Evolutionary conservation across 2,797 vertebrate genomes (phyloP).

Genomic region (Hippopotamyrus pictus): DNA sequence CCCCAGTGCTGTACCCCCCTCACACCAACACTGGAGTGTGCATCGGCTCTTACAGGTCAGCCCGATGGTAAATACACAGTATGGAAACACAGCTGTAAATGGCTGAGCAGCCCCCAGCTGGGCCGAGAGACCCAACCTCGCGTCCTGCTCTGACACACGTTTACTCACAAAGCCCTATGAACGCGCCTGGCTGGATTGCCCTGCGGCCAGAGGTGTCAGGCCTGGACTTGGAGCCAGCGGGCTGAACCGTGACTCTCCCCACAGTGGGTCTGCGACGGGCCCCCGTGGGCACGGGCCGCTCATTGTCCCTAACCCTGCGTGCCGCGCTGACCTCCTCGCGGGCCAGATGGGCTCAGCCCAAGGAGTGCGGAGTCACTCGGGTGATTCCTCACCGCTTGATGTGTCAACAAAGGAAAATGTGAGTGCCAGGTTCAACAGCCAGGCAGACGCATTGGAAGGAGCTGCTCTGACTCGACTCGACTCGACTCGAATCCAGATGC

Average conservation of each 20-base stretch:
- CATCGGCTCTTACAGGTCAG: not conserved
- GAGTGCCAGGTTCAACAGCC: not conserved
- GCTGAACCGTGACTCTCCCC: not conserved
- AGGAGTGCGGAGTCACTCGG: constrained; percentile 16
- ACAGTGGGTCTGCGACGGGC: not conserved
- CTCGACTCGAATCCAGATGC: not conserved
- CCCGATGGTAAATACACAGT: not conserved
- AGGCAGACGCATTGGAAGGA: not conserved
- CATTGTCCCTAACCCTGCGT: constrained; percentile 12
- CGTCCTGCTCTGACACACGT: constrained; percentile 25
- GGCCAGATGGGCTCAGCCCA: constrained; percentile 26
- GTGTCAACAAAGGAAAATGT: constrained; percentile 28
- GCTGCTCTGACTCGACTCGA: not conserved
- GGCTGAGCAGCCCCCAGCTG: not conserved
- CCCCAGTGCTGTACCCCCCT: not conserved
- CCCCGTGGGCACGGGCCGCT: constrained; percentile 23
- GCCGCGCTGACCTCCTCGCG: constrained; percentile 21
- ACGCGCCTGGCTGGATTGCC: constrained; percentile 24
- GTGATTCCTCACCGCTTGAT: constrained; percentile 27
- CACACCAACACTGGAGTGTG: not conserved
- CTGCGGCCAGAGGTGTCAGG: constrained; percentile 25
- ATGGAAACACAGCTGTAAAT: not conserved
- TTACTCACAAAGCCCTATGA: constrained; percentile 29
- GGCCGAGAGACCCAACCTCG: not conserved
- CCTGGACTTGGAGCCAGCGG: not conserved